A percentile compares a stretch with the other conserved stretches of the same genome.
Conservation (phyloP, 2,797 vertebrate genomes). For the Anas bahamensis region DNA sequence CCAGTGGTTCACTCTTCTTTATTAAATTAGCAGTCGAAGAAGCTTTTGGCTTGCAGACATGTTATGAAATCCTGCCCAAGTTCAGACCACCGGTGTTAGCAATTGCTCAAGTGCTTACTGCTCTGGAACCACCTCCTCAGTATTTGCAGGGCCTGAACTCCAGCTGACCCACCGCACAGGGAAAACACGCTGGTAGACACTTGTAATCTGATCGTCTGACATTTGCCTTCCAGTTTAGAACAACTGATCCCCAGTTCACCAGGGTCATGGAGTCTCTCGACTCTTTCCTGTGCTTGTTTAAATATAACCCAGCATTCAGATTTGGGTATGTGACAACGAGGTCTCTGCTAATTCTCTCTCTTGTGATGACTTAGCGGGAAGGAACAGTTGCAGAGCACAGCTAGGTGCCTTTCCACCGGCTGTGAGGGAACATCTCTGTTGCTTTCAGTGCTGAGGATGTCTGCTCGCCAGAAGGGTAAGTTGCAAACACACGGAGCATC, state of each 20-base stretch:
- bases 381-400: background rate
- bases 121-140: conserved; percentile 46
- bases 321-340: background rate
- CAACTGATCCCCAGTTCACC: background rate
- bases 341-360: background rate
- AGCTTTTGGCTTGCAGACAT: conserved; percentile 37
- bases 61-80: conserved; percentile 22
- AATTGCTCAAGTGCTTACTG: conserved; percentile 35
- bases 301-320: conserved; percentile 15
- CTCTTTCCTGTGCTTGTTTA: conserved; percentile 1
- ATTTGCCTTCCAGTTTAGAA: background rate
- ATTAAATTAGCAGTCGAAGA: conserved; percentile 41
- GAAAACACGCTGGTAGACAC: background rate
- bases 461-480: conserved; percentile 1
- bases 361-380: background rate
- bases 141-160: conserved; percentile 63
- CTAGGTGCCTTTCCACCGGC: background rate
- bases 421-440: background rate
- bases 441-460: background rate
- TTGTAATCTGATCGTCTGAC: conserved; percentile 36
- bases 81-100: conserved; percentile 23
- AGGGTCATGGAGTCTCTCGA: background rate
- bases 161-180: background rate
- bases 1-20: background rate
- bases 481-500: background rate